A percentile compares a stretch with the other conserved stretches of the same genome.
These are phyloP conservation scores for Agrotis exclamationis DNA, from an alignment of 2,888 invertebrate species.

Conservation along the genomic window DNA sequence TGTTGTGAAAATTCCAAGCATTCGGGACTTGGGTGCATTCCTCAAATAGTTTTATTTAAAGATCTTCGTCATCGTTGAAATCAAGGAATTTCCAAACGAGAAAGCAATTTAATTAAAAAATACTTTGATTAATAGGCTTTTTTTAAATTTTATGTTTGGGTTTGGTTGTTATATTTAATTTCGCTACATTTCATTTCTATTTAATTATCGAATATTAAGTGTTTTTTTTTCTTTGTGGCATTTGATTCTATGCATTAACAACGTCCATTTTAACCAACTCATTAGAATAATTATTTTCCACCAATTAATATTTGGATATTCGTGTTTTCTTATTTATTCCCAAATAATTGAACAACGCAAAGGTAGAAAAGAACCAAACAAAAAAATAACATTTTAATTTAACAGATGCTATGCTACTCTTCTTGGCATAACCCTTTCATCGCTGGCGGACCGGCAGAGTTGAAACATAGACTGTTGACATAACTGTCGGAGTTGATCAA, in stretches of 20 bases:
- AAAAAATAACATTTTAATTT: neutral
- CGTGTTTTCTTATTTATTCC: too few relatives aligned
- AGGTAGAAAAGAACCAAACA: constrained; percentile 2
- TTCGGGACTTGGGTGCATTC: constrained; percentile 48
- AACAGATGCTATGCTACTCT: constrained; percentile 4
- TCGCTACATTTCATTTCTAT: too few relatives aligned
- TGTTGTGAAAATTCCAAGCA: constrained; percentile 36
- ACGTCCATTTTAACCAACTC: too few relatives aligned
- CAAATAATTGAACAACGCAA: too few relatives aligned
- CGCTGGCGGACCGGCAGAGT: neutral
- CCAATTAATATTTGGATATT: too few relatives aligned
- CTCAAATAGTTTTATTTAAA: constrained; percentile 29
- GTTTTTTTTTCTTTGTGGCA: too few relatives aligned
- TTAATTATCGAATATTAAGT: too few relatives aligned
- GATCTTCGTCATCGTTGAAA: constrained; percentile 32
- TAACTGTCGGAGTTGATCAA: constrained; percentile 40
- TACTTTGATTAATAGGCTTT: neutral
- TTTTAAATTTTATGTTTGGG: too few relatives aligned
- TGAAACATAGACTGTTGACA: constrained; percentile 49
- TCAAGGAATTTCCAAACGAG: constrained; percentile 20
- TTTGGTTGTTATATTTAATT: neutral
- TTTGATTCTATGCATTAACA: too few relatives aligned
- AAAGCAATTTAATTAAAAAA: constrained; percentile 2
- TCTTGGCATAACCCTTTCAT: constrained; percentile 5
- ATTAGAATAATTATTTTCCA: too few relatives aligned